phyloP scores from a whole-genome alignment of 2,113 vertebrate species.

The Pterocles gutturalis region DNA sequence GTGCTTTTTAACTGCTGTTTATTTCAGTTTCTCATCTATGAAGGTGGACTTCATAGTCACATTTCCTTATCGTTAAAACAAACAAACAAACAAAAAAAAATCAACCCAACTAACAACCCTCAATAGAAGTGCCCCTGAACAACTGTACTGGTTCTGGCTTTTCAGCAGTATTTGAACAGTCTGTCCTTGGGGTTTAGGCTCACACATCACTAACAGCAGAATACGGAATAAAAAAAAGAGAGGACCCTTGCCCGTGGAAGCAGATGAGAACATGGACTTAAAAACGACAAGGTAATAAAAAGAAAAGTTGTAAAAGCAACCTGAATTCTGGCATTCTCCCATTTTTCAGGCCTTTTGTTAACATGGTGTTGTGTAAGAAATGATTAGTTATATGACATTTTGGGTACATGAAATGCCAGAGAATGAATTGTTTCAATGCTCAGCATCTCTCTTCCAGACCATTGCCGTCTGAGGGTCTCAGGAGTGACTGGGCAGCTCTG shows the following conservation, averaged over 20 bases:
- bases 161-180: neutral
- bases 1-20: neutral
- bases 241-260: neutral
- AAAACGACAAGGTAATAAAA: neutral
- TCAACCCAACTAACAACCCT: neutral
- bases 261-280: neutral
- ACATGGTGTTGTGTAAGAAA: neutral
- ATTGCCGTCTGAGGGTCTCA: neutral
- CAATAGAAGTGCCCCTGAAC: neutral
- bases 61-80: neutral
- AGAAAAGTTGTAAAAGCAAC: neutral
- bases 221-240: neutral
- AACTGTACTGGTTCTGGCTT: neutral
- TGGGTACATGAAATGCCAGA: neutral
- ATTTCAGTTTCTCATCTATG: neutral
- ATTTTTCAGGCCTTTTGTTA: neutral
- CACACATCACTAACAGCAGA: neutral
- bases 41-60: neutral
- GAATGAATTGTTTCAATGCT: neutral
- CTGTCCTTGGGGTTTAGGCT: neutral
- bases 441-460: neutral
- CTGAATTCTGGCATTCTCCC: neutral
- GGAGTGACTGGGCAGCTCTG: neutral
- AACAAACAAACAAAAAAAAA: neutral
- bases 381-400: neutral